Conservation (phyloP, 2,113 vertebrate genomes). For the Mola mola region DNA sequence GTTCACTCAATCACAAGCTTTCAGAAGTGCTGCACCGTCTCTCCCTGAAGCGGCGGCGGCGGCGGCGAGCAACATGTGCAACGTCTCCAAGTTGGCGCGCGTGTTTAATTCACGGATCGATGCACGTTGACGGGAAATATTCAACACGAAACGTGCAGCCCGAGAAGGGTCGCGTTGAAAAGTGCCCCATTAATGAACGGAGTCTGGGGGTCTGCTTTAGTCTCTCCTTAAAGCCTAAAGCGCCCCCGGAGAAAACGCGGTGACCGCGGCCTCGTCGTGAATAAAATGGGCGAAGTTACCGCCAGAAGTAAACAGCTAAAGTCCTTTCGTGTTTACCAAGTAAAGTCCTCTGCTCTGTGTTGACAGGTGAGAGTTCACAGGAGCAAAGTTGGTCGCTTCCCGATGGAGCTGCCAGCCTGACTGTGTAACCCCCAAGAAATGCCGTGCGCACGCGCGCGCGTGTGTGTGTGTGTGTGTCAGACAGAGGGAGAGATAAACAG, state of each 20-base stretch:
- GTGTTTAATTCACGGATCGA: background rate
- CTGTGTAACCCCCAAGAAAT: conserved; percentile 69
- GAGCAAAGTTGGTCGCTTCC: conserved; percentile 68
- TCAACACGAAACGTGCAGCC: background rate
- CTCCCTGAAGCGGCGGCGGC: too few relatives aligned
- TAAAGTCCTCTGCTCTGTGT: conserved; percentile 74
- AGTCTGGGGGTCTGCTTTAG: conserved; percentile 16
- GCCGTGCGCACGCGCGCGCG: conserved; percentile 15
- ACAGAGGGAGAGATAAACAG: conserved; percentile 68
- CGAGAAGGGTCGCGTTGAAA: accelerated
- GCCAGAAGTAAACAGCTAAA: conserved; percentile 71
- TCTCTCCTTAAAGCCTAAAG: conserved; percentile 24
- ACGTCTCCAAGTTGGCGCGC: too few relatives aligned
- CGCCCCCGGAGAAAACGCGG: conserved; percentile 12
- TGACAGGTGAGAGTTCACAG: conserved; percentile 79
- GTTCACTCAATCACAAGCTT: too few relatives aligned
- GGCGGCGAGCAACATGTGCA: too few relatives aligned
- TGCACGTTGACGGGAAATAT: background rate
- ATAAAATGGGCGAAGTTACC: conserved; percentile 49
- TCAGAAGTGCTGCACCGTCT: too few relatives aligned
- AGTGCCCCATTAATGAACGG: too few relatives aligned
- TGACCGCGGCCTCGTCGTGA: conserved; percentile 34
- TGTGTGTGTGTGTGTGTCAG: conserved; percentile 57
- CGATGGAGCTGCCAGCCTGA: conserved; percentile 51
- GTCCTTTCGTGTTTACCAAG: conserved; percentile 77